Evolutionary conservation across 2,113 vertebrate species (phyloP).

Genomic region (Eidolon helvum): DNA sequence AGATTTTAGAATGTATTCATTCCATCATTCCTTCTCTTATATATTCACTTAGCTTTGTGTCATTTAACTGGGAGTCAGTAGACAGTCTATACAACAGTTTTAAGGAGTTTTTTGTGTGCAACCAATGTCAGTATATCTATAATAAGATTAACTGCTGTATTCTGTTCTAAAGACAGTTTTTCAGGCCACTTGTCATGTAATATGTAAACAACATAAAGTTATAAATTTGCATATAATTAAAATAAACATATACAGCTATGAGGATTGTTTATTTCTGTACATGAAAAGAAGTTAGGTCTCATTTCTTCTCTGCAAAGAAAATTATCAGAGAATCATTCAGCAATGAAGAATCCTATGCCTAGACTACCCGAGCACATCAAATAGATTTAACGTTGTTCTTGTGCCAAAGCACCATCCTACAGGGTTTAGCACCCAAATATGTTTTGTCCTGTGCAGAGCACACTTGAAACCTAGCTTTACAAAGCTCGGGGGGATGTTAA

Average conservation of each 20-base stretch:
- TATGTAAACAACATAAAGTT: neutral
- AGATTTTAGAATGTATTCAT: neutral
- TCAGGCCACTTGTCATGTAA: neutral
- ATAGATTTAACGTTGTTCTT: neutral
- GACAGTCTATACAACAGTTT: neutral
- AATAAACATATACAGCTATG: neutral
- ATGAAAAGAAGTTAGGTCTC: neutral
- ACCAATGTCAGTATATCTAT: neutral
- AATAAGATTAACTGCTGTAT: neutral
- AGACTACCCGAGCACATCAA: neutral
- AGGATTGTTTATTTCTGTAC: neutral
- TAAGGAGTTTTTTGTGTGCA: neutral
- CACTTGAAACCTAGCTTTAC: neutral
- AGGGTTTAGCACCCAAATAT: neutral
- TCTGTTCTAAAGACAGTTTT: neutral
- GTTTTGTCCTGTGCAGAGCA: neutral
- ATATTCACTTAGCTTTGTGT: neutral
- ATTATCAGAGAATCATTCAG: neutral
- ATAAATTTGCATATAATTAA: neutral
- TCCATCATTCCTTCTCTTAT: neutral
- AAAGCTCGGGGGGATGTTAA: neutral
- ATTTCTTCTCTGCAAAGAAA: constrained; percentile 9
- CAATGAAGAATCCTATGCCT: neutral
- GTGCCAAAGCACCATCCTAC: neutral
- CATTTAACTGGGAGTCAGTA: neutral